Evolutionary conservation across 2,888 invertebrate genomes (phyloP), one percentile per base, ranked within the genome.

Genomic region (Phymatocera aterrima): DNA sequence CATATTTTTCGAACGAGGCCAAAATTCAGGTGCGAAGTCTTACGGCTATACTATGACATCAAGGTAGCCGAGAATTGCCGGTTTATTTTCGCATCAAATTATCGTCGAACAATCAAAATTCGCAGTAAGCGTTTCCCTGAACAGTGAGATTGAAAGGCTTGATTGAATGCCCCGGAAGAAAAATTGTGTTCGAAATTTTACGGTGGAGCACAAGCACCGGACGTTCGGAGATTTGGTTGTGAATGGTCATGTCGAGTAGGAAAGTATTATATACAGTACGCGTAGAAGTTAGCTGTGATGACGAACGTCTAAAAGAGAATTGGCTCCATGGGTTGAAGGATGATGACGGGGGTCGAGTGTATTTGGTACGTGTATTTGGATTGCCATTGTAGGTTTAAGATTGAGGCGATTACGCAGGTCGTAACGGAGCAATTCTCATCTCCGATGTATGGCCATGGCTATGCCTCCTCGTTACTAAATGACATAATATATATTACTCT

Each of bases 401-500:
- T 65, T 65, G 18, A 65, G 21, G 15, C 60, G 34, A 60, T 60
- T 60, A 60, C 31, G 28, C n/a, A 31, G 60, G 60, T 34, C 60
- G 60, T 60, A 60, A 60, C 60, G 0, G 60, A 15, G n/a, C 31
- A 60, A 60, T 60, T 6, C 60, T 60, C 34, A 60, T 60, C 60
- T 60, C 15, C 31, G 12, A 57, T 24, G 28, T 57, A 51, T 43
- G 15, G 8, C 18, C 15, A 28, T 28, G 57, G 57, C 21, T 60
- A 60, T 31, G 31, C 31, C 60, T n/a, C n/a, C n/a, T 31, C 60
- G n/a, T 34, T 34, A 28, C 28, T n/a, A 6, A 31, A 12, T 15
- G 60, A 60, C n/a, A 60, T 15, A 31, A 60, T 4, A 60, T 18
- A n/a, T 31, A 61, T 61, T 15, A 61, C n/a, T 34, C 61, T 34